Conservation (phyloP, 1,140 invertebrate species). For the Lepidurus arcticus region DNA sequence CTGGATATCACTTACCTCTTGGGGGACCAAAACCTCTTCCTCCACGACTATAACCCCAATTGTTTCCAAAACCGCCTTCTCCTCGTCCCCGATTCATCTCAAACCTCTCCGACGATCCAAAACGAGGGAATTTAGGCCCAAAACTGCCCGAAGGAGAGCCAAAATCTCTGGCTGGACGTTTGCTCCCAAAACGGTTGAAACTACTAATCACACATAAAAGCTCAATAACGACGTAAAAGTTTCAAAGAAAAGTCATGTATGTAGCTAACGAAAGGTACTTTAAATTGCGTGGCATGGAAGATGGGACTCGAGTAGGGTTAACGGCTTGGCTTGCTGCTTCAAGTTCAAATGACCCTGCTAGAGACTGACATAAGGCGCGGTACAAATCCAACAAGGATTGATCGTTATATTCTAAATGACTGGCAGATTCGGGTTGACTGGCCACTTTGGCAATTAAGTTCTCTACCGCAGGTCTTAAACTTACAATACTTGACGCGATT, state of each 20-base stretch:
- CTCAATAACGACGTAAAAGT: not conserved
- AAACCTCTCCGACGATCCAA: not conserved
- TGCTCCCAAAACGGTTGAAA: not conserved
- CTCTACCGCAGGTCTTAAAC: constrained; percentile 81
- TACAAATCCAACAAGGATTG: constrained; percentile 42
- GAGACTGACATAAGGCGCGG: constrained; percentile 61
- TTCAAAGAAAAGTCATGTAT: not conserved
- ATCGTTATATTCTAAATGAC: constrained; percentile 38
- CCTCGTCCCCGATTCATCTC: not conserved
- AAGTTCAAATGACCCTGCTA: constrained; percentile 63
- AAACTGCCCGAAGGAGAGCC: not conserved
- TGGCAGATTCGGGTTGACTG: constrained; percentile 61
- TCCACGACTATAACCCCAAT: not conserved
- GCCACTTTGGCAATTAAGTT: constrained; percentile 70
- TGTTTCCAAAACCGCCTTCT: not conserved
- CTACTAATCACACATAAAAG: not conserved
- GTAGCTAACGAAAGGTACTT: not conserved
- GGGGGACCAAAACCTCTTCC: not conserved
- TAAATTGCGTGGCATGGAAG: not conserved
- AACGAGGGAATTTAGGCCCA: not conserved
- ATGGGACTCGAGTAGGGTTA: not conserved
- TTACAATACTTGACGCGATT: constrained; percentile 71
- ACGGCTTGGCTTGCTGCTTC: constrained; percentile 45
- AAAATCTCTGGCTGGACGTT: not conserved
- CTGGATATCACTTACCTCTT: not conserved